Evolutionary conservation across 2,797 vertebrate genomes (phyloP).

Genomic region (Xenops minutus): DNA sequence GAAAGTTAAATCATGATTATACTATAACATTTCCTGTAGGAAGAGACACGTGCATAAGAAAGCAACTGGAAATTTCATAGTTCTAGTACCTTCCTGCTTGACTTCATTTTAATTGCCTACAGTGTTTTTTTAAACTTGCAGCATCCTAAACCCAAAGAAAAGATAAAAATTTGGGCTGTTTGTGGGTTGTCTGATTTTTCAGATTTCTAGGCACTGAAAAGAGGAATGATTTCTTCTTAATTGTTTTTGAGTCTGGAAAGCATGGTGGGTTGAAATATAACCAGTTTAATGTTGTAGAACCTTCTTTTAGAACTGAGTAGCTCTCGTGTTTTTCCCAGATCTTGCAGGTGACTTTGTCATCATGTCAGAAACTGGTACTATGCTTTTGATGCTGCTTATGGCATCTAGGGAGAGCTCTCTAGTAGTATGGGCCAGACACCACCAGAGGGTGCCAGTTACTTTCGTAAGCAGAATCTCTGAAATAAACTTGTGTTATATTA

Average conservation of each 20-base stretch:
- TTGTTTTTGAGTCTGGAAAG: neutral
- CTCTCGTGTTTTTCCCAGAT: neutral
- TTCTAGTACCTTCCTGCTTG: neutral
- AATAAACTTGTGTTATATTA: neutral
- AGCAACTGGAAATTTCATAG: neutral
- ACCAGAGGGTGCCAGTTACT: constrained; percentile 61
- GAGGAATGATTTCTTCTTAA: neutral
- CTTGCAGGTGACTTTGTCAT: neutral
- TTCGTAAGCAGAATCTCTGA: neutral
- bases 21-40: neutral
- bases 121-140: neutral
- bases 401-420: too few relatives aligned
- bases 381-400: neutral
- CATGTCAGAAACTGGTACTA: neutral
- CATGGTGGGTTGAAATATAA: neutral
- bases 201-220: neutral
- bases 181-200: neutral
- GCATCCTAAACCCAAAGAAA: neutral
- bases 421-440: neutral
- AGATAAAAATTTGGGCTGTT: neutral
- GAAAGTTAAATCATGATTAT: neutral
- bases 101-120: neutral
- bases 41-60: neutral
- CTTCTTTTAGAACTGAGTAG: neutral
- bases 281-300: neutral